phyloP scores from a whole-genome alignment of 1,140 invertebrate genomes.

The Limonius californicus region DNA sequence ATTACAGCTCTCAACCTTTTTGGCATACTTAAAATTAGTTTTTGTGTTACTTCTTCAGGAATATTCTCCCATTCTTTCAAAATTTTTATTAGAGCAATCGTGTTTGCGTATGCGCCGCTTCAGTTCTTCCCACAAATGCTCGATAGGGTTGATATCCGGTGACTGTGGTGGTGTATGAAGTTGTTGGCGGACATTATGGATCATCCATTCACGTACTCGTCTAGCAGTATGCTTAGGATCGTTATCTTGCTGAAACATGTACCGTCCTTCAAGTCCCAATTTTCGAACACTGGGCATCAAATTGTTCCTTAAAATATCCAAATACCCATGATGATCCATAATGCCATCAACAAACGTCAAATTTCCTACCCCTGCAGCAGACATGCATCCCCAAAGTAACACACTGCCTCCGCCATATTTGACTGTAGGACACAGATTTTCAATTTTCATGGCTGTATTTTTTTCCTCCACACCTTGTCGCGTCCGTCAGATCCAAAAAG shows the following conservation, averaged over 20 bases:
- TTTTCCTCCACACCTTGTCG: not conserved
- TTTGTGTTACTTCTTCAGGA: not conserved
- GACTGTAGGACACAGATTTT: not conserved
- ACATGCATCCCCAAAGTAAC: conserved; percentile 3
- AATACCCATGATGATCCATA: conserved; percentile 34
- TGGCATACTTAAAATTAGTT: not conserved
- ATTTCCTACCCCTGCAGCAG: conserved; percentile 3
- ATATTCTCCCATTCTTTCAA: not conserved
- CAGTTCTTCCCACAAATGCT: too few species aligned
- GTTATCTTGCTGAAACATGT: conserved; percentile 18
- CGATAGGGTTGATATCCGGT: conserved; percentile 28
- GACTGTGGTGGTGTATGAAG: conserved; percentile 15
- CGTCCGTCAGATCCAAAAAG: not conserved
- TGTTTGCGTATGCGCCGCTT: not conserved
- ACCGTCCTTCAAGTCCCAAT: conserved; percentile 28
- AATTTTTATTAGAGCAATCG: not conserved
- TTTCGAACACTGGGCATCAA: conserved; percentile 22
- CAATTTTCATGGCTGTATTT: not conserved
- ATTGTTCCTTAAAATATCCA: conserved; percentile 28
- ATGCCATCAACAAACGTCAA: conserved; percentile 32
- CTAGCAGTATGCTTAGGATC: not conserved
- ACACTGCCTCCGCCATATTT: conserved; percentile 6
- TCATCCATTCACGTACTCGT: not conserved
- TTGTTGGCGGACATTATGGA: not conserved
- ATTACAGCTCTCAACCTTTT: not conserved